Conservation (phyloP, 1,140 invertebrate species). For the Diuraphis noxia region DNA sequence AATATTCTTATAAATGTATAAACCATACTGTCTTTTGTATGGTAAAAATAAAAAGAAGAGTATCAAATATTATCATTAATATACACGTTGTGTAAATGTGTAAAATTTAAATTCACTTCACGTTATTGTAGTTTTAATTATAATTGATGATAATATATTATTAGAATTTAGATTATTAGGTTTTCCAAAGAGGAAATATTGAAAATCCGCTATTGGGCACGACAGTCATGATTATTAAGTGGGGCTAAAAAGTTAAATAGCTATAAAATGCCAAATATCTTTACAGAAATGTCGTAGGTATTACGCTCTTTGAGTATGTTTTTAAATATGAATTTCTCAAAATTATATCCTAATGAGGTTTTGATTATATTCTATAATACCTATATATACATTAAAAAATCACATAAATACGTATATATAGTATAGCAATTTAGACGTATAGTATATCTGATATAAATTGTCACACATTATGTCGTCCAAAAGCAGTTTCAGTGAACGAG, state of each 20-base stretch:
- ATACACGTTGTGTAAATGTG: too few relatives aligned
- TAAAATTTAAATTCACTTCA: too few relatives aligned
- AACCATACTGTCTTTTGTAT: not conserved
- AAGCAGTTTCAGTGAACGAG: not conserved
- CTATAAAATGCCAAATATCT: not conserved
- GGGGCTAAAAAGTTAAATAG: not conserved
- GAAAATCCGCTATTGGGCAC: not conserved
- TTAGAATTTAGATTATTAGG: not conserved
- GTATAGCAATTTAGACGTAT: not conserved
- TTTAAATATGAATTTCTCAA: not conserved
- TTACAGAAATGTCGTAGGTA: not conserved
- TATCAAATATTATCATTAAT: not conserved
- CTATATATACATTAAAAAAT: not conserved
- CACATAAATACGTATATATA: not conserved
- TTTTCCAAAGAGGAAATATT: not conserved
- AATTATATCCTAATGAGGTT: not conserved
- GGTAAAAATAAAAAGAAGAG: not conserved
- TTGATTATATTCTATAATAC: not conserved
- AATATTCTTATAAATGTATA: not conserved
- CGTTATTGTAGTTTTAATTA: not conserved
- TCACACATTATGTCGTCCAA: not conserved
- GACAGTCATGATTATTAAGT: not conserved
- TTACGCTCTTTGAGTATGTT: not conserved
- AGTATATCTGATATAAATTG: not conserved
- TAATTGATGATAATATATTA: not conserved